These are phyloP conservation scores for Spodoptera picta DNA, from an alignment of 2,888 invertebrate species.

Conservation along the genomic window DNA sequence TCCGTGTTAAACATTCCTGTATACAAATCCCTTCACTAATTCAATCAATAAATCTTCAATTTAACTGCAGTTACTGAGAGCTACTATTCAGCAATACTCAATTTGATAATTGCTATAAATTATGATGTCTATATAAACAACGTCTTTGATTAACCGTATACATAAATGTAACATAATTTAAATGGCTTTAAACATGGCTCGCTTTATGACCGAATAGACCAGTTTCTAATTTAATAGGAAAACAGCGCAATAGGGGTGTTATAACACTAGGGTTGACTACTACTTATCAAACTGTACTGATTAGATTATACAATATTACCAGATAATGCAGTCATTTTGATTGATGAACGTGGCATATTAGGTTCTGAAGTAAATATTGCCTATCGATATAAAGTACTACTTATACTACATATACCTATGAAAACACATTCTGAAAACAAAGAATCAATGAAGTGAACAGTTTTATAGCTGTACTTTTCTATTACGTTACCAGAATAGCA, in stretches of 20 bases:
- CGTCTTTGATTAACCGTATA: constrained; percentile 38
- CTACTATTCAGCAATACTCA: constrained; percentile 20
- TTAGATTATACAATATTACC: no score
- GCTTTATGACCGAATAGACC: constrained; percentile 27
- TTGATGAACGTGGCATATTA: no score
- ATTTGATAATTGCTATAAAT: constrained; percentile 42
- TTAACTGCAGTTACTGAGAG: constrained; percentile 16
- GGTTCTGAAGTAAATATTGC: no score
- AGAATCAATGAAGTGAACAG: constrained; percentile 2
- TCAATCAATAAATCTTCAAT: constrained; percentile 25
- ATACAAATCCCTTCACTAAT: constrained; percentile 1
- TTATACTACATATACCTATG: neutral
- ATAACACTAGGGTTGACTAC: constrained; percentile 29
- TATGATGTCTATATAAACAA: constrained; percentile 37
- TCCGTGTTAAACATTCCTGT: neutral
- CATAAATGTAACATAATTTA: constrained; percentile 46
- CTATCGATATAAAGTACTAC: neutral
- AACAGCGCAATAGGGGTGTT: constrained; percentile 49
- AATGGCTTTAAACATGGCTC: constrained; percentile 34
- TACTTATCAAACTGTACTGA: neutral
- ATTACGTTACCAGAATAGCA: constrained; percentile 2
- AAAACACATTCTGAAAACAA: neutral
- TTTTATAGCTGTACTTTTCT: neutral
- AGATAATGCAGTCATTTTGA: no score
- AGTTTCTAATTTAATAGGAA: constrained; percentile 44